Conservation (phyloP, 2,113 vertebrate species). For the Plestiodon gilberti region DNA sequence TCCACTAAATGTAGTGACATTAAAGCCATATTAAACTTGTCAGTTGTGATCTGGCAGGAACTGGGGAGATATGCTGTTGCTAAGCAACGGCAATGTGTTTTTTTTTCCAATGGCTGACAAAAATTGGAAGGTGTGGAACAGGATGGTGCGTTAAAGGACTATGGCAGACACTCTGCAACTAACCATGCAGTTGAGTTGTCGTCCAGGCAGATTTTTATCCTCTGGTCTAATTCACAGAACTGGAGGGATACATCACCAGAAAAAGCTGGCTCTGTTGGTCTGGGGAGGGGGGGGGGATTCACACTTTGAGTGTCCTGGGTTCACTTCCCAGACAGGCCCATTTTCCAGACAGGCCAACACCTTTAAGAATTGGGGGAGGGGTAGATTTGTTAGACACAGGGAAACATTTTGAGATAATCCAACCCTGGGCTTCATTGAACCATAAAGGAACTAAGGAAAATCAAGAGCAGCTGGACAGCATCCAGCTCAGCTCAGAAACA, state of each 20-base stretch:
- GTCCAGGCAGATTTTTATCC: neutral
- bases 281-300: too few species aligned
- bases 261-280: too few species aligned
- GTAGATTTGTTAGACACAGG: too few species aligned
- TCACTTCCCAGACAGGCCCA: too few species aligned
- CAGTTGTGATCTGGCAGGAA: neutral
- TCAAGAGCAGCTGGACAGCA: too few species aligned
- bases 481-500: too few species aligned
- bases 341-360: too few species aligned
- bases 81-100: neutral
- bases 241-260: neutral
- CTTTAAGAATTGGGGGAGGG: too few species aligned
- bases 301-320: too few species aligned
- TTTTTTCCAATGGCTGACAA: neutral
- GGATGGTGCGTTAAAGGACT: neutral
- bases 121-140: neutral
- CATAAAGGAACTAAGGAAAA: too few species aligned
- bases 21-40: neutral
- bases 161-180: neutral
- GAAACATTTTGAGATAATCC: too few species aligned
- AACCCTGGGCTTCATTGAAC: too few species aligned
- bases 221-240: neutral
- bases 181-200: neutral
- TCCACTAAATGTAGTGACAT: neutral
- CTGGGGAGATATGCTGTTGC: neutral